Conservation (phyloP, 2,888 invertebrate genomes). For the Leucophenga maculata region DNA sequence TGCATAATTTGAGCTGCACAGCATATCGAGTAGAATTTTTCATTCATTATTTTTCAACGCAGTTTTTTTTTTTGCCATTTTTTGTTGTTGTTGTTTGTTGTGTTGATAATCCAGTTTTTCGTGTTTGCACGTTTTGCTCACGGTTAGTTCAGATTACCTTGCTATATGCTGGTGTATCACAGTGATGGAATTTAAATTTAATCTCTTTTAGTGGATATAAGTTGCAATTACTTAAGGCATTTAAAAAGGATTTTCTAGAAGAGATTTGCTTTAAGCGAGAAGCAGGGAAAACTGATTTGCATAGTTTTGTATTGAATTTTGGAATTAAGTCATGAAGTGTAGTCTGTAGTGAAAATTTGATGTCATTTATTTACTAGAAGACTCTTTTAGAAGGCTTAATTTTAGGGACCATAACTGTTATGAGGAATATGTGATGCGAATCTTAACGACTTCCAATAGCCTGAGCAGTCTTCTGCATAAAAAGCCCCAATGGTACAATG, state of each 20-base stretch:
- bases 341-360: too few relatives aligned
- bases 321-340: slow-evolving; percentile 39
- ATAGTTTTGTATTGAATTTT: slow-evolving; percentile 28
- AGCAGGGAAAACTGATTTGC: not conserved
- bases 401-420: too few relatives aligned
- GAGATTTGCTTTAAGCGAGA: slow-evolving; percentile 34
- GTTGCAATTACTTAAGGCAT: slow-evolving; percentile 13
- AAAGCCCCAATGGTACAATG: too few relatives aligned
- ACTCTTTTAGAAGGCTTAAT: too few relatives aligned
- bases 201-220: not conserved
- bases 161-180: not conserved
- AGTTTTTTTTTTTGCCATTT: not conserved
- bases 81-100: not conserved
- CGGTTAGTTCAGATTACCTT: not conserved
- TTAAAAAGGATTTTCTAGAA: slow-evolving; percentile 1
- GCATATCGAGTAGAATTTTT: not conserved
- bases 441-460: too few relatives aligned
- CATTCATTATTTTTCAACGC: slow-evolving; percentile 3
- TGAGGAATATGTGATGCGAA: too few relatives aligned
- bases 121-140: not conserved
- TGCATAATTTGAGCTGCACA: slow-evolving; percentile 22
- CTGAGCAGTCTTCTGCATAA: too few relatives aligned
- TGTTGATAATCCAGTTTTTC: not conserved
- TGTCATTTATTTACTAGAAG: too few relatives aligned
- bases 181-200: slow-evolving; percentile 13